phyloP scores from a whole-genome alignment of 2,797 vertebrate species.

The Ctenopoma multispine region DNA sequence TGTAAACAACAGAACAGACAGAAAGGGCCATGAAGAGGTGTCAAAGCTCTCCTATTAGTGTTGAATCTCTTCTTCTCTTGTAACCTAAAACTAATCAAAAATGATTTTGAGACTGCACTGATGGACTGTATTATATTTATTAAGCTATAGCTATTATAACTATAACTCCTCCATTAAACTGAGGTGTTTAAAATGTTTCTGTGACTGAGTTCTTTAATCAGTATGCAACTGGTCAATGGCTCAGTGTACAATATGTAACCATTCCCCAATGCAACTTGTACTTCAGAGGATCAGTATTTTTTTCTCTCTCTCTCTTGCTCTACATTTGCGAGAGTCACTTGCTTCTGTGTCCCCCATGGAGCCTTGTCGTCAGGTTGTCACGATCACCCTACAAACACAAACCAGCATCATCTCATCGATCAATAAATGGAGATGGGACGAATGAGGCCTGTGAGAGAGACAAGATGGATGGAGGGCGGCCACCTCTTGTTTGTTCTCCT shows the following conservation, averaged over 20 bases:
- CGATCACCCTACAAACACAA: slow-evolving; percentile 64
- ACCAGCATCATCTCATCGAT: slow-evolving; percentile 63
- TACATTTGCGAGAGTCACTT: slow-evolving; percentile 12
- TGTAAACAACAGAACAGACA: too few relatives aligned
- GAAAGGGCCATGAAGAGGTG: too few relatives aligned
- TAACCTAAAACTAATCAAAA: too few relatives aligned
- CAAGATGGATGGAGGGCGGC: slow-evolving; percentile 70
- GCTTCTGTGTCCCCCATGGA: slow-evolving; percentile 36
- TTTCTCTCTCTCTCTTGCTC: neutral
- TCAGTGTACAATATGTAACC: neutral
- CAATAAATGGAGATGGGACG: slow-evolving; percentile 70
- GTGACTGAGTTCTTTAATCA: neutral
- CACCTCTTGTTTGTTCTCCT: slow-evolving; percentile 72
- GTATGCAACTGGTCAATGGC: neutral
- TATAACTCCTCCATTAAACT: too few relatives aligned
- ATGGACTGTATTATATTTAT: too few relatives aligned
- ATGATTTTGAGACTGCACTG: too few relatives aligned
- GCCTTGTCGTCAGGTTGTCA: slow-evolving; percentile 67
- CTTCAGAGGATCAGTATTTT: neutral
- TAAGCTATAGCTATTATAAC: too few relatives aligned
- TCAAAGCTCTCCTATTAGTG: too few relatives aligned
- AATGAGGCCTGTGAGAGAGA: slow-evolving; percentile 54
- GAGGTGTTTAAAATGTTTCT: too few relatives aligned
- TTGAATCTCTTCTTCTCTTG: too few relatives aligned
- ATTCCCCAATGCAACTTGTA: neutral